Percentiles rank a stretch among this genome's conserved stretches.
phyloP scores from a whole-genome alignment of 2,888 invertebrate genomes.

The Chrysolina haemoptera region DNA sequence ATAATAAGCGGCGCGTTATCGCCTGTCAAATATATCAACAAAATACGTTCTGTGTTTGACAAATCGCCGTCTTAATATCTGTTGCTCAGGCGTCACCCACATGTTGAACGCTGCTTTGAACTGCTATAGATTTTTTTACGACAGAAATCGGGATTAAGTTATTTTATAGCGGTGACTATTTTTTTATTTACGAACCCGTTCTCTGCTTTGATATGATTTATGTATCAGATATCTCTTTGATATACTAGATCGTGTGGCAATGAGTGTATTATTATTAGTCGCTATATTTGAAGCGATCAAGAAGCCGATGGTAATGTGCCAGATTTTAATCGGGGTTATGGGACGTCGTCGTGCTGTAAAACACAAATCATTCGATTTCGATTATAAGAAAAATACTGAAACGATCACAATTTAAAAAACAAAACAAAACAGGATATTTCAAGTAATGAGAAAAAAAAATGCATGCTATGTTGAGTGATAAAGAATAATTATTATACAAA shows the following conservation, averaged over 20 bases:
- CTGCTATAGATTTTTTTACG: constrained; percentile 16
- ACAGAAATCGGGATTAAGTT: constrained; percentile 15
- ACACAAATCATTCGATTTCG: too few species aligned
- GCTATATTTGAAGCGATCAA: background rate
- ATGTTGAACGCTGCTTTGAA: constrained; percentile 27
- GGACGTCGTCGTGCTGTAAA: too few species aligned
- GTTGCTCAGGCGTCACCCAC: constrained; percentile 38
- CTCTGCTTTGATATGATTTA: constrained; percentile 7
- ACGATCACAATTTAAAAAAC: too few species aligned
- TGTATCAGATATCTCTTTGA: constrained; percentile 17
- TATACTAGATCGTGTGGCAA: constrained; percentile 18
- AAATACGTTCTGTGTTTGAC: constrained; percentile 59
- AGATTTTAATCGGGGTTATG: background rate
- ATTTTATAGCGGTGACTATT: constrained; percentile 4
- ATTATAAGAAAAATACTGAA: too few species aligned
- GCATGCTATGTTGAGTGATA: too few species aligned
- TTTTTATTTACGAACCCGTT: constrained; percentile 13
- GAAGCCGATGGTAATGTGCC: background rate
- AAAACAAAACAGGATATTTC: too few species aligned
- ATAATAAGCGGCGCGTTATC: constrained; percentile 62
- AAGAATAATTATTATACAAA: too few species aligned
- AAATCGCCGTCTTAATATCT: constrained; percentile 56
- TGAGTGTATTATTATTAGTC: constrained; percentile 6
- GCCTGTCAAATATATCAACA: constrained; percentile 64
- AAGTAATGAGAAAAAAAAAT: too few species aligned